Base-by-base conservation (phyloP, 2,113 vertebrate species). In the Ciconia stormi region DNA sequence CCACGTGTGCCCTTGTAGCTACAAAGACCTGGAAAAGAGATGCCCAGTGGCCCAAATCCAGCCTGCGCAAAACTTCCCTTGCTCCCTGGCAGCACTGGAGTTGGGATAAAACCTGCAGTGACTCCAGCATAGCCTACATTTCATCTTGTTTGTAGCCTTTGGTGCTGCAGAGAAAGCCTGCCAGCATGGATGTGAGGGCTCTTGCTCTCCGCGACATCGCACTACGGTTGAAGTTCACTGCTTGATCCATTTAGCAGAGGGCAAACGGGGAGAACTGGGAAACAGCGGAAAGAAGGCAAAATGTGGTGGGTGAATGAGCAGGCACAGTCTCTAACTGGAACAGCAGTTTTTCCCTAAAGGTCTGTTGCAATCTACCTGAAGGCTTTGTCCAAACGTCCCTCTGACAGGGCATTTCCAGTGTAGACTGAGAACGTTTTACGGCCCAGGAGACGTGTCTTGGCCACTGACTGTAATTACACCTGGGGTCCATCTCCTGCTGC, bases 381-480 rank as follows among this genome's bases (percentile, higher is more conserved):
- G 70, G 66, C 26, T 82, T 81, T 66, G 32, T 93, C 88, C 56
- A 91, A 38, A 79, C 44, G 38, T 88, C 21, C 52, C 13, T 87
- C 36, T 52, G 63, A 36, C 1, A 2, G 44, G 69, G 25, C 49
- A 15, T 93, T 82, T 94, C 81, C 66, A 85, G 7, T 26, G 46
- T 36, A 76, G 27, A 46, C 1, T 6, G 47, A 55, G 65, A 72
- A 85, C 4, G 1, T 46, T 65, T 80, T 72, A 16, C 62, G 49
- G 44, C 30, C 49, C 70, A 44, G 65, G 77, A 91, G 49, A 66
- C 9, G 2, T 7, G 14, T 74, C 59, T 49, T 92, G 81, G 30
- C 44, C 61, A 36, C 49, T 65, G 84, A 61, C 66, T 95, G 50
- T 88, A 89, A 72, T 91, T 93, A 95, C 56, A 79, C 36, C 52